Base-by-base conservation (phyloP, 1,140 invertebrate species). In the Cyphomyrmex costatus region DNA sequence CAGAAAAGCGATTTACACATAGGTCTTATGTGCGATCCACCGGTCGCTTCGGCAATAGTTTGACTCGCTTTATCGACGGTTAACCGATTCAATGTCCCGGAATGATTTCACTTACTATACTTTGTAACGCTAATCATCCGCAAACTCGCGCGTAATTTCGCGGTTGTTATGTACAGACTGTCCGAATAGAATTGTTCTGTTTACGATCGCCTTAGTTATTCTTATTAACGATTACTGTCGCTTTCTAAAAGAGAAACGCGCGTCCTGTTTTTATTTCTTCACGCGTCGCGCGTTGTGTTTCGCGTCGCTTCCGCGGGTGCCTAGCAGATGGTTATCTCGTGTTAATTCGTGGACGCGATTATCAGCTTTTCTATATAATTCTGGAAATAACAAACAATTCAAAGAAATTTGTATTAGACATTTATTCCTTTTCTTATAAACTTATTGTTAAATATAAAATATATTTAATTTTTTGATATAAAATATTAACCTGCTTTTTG, bases 211-310 rank as follows among this genome's bases (percentile, higher is more conserved):
- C 65, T 82, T 70, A 63, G 30, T 86, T 86, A 86, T 73, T 46
- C 42, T 21, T 51, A 83, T 86, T 86, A 83, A 53, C 61, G 42
- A 51, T 66, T 49, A 68, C 85, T 86, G 66, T 86, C 65, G 65
- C 85, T 86, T 86, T 86, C 85, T 86, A 86, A 86, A 86, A 86
- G 78, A 83, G 85, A 86, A 86, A 86, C 66, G 78, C 36, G 19
- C 30, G 53, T 82, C 77, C 77, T 49, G 42, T 49, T 82, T 49
- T 58, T 66, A 42, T 73, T 66, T 60, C n/a, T 46, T 61, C 10
- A 30, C 51, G 42, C 51, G 24, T 82, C 76, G 33, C 74, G 49
- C 30, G 74, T 56, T 63, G 51, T 42, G 12, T 65, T 61, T 65
- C 21, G 30, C 61, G 21, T 8, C 30, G 61, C 19, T 78, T 85